Evolutionary conservation across 2,113 vertebrate genomes (phyloP).

Genomic region (Sakesphorus luctuosus): DNA sequence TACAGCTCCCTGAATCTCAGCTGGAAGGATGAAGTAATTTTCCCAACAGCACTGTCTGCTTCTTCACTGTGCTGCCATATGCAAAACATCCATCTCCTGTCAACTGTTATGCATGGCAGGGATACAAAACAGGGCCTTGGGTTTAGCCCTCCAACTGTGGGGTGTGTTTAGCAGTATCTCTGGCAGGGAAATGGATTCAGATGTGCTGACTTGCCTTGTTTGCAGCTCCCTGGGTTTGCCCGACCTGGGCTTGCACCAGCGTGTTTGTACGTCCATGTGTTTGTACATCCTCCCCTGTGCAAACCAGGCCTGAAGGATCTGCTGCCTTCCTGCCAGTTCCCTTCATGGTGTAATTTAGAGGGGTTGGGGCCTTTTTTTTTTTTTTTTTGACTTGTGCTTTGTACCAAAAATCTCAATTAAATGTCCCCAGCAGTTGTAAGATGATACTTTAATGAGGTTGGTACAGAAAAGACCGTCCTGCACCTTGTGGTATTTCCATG

Average conservation of each 20-base stretch:
- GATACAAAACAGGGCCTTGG: neutral
- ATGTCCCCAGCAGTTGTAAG: neutral
- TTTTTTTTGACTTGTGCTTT: neutral
- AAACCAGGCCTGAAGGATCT: neutral
- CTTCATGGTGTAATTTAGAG: neutral
- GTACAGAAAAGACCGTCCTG: neutral
- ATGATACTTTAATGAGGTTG: neutral
- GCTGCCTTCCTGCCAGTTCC: neutral
- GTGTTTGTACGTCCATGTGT: neutral
- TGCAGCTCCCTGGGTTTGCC: conserved; percentile 7
- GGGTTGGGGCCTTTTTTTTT: neutral
- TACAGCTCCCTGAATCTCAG: neutral
- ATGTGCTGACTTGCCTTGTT: conserved; percentile 14
- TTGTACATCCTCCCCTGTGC: neutral
- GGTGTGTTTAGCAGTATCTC: neutral
- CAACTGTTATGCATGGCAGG: neutral
- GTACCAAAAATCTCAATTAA: neutral
- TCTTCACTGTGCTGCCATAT: neutral
- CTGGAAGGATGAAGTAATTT: neutral
- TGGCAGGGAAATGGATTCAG: neutral
- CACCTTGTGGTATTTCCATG: fast-evolving
- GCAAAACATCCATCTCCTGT: neutral
- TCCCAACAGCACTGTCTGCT: neutral
- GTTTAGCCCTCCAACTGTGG: neutral
- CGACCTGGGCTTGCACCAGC: neutral